Conservation (phyloP, 2,888 invertebrate genomes). For the Lysandra bellargus region DNA sequence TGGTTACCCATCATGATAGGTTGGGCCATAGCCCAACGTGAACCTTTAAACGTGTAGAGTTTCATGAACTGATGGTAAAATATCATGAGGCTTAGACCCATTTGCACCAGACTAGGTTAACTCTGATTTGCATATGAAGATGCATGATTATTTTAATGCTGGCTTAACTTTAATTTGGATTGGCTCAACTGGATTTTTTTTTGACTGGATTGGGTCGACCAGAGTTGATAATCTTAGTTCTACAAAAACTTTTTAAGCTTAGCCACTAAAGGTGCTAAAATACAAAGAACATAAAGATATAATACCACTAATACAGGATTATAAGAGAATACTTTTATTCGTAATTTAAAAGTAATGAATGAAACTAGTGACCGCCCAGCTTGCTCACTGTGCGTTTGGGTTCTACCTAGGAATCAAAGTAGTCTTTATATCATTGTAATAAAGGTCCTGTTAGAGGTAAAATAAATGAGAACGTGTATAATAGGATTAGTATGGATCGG, state of each 20-base stretch:
- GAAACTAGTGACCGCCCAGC: constrained; percentile 45
- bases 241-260: background rate
- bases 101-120: too few relatives aligned
- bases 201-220: too few relatives aligned
- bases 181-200: too few relatives aligned
- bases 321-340: background rate
- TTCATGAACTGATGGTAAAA: too few relatives aligned
- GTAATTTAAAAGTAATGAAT: constrained; percentile 18
- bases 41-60: too few relatives aligned
- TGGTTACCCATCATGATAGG: too few relatives aligned
- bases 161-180: too few relatives aligned
- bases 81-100: too few relatives aligned
- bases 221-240: background rate
- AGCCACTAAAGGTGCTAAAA: background rate
- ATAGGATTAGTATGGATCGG: constrained; percentile 73
- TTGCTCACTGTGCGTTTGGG: constrained; percentile 31
- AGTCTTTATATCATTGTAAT: background rate
- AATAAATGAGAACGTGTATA: constrained; percentile 43
- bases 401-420: background rate
- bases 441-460: background rate
- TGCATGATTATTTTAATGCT: too few relatives aligned
- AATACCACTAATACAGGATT: background rate
- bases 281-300: background rate
- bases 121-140: too few relatives aligned
- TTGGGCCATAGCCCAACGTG: too few relatives aligned